Evolutionary conservation across 2,113 vertebrate genomes (phyloP).

Genomic region (Tenrec ecaudatus): DNA sequence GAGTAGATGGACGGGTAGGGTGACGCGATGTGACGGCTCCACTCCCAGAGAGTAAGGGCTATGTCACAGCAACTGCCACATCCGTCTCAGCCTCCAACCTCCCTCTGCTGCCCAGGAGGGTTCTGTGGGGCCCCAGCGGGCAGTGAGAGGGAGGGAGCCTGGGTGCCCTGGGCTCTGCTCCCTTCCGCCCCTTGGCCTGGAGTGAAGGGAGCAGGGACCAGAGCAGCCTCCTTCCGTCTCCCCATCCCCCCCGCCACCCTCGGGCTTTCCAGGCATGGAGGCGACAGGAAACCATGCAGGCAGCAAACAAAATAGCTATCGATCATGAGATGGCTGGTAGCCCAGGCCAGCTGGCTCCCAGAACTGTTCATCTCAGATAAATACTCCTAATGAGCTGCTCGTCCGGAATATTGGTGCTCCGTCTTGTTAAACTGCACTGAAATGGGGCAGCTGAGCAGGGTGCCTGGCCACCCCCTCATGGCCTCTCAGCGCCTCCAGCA

Average conservation of each 20-base stretch:
- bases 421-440: slow-evolving; percentile 16
- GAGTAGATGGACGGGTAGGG: too few relatives aligned
- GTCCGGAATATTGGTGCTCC: slow-evolving; percentile 35
- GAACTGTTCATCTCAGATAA: slow-evolving; percentile 72
- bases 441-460: fast-evolving
- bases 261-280: background rate
- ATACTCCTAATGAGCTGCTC: slow-evolving; percentile 58
- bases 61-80: background rate
- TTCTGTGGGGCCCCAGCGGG: background rate
- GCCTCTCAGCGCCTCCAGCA: background rate
- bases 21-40: background rate
- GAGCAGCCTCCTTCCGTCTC: background rate
- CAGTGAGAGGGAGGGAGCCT: background rate
- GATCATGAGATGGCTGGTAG: background rate
- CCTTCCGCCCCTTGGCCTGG: background rate
- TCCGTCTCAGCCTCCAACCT: background rate
- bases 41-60: background rate
- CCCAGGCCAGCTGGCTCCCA: slow-evolving; percentile 34
- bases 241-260: too few relatives aligned
- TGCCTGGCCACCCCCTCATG: background rate
- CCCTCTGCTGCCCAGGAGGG: background rate
- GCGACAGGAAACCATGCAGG: slow-evolving; percentile 1
- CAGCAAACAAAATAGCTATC: slow-evolving; percentile 59
- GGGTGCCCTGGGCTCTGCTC: background rate
- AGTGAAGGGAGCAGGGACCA: background rate